Conservation (phyloP, 2,888 invertebrate species). For the Eristalis arbustorum region DNA sequence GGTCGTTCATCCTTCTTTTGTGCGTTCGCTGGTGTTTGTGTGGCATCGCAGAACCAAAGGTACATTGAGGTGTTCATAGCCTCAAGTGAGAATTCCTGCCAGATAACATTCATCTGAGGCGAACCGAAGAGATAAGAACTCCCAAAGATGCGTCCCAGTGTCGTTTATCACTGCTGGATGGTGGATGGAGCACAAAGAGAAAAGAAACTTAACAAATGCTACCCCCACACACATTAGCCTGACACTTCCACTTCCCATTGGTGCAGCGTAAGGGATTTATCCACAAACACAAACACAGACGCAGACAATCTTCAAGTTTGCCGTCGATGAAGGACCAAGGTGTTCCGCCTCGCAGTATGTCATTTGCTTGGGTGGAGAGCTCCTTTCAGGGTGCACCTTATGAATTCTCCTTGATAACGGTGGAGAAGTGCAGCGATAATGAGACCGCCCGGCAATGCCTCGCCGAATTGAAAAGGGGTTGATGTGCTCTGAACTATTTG, state of each 20-base stretch:
- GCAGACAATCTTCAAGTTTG: background rate
- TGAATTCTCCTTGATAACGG: conserved; percentile 59
- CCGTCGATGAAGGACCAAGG: conserved; percentile 18
- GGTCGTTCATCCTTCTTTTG: background rate
- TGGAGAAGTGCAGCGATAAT: conserved; percentile 33
- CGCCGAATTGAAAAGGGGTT: conserved; percentile 1
- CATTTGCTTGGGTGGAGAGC: conserved; percentile 46
- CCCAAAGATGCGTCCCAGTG: background rate
- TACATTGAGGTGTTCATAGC: conserved; percentile 54
- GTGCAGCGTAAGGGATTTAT: conserved; percentile 17
- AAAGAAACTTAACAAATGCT: conserved; percentile 31
- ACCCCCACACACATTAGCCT: conserved; percentile 50
- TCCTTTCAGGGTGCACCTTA: conserved; percentile 61
- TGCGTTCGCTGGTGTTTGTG: background rate
- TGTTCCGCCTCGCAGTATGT: conserved; percentile 23
- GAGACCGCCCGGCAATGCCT: conserved; percentile 19
- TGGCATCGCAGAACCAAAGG: background rate
- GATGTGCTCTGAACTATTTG: conserved; percentile 35
- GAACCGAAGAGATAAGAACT: conserved; percentile 52
- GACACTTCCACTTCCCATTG: conserved; percentile 47
- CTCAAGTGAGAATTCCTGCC: conserved; percentile 38
- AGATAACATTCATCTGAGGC: conserved; percentile 61
- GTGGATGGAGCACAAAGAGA: background rate
- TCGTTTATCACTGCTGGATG: conserved; percentile 39
- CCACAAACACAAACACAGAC: background rate